Evolutionary conservation across 2,797 vertebrate genomes (phyloP).

Genomic region (Pagetopsis macropterus): DNA sequence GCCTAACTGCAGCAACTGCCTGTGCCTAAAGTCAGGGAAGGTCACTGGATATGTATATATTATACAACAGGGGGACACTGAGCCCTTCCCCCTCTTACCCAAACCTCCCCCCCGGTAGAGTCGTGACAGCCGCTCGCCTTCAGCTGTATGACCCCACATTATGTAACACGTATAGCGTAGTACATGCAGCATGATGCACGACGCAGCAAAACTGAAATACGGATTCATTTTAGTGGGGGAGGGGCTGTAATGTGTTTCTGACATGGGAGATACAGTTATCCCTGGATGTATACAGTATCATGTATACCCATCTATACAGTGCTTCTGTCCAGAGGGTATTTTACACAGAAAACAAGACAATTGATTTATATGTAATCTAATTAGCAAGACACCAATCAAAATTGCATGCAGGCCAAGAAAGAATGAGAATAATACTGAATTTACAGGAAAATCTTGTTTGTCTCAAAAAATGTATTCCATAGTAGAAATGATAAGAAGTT

Average conservation of each 20-base stretch:
- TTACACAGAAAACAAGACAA: neutral
- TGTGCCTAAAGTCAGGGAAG: conserved; percentile 20
- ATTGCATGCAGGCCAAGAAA: neutral
- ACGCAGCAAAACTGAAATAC: conserved; percentile 15
- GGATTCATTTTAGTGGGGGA: conserved; percentile 17
- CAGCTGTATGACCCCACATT: conserved; percentile 68
- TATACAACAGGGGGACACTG: conserved; percentile 5
- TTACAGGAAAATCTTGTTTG: neutral
- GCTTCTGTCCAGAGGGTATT: neutral
- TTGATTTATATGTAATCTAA: neutral
- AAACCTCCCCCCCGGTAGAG: conserved; percentile 46
- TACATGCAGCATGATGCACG: conserved; percentile 31
- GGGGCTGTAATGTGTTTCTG: neutral
- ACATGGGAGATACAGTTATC: neutral
- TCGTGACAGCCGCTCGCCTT: conserved; percentile 72
- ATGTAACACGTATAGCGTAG: conserved; percentile 48
- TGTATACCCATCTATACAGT: neutral
- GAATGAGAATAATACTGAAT: neutral
- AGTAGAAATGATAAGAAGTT: neutral
- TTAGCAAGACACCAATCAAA: neutral
- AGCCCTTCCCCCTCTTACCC: conserved; percentile 26
- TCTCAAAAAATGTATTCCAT: neutral
- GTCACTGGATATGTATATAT: no score
- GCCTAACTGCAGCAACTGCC: neutral
- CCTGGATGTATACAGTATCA: neutral